Base-by-base conservation (phyloP, 2,797 vertebrate genomes). In the Danio aesculapii region DNA sequence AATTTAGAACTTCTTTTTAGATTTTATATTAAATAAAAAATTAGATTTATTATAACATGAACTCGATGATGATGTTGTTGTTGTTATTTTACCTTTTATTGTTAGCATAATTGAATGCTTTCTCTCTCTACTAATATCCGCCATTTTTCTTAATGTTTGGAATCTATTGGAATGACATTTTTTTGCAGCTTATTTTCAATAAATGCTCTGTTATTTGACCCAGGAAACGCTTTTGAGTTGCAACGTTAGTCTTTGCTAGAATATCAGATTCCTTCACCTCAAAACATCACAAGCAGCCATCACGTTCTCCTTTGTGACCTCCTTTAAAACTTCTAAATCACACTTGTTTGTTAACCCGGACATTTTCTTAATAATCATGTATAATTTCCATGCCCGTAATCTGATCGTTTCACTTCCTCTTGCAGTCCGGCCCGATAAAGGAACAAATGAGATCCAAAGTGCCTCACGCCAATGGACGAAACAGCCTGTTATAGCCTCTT, bases 381-480 rank as follows among this genome's bases (percentile, higher is more conserved):
- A 21, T 6, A 4, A 43, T 70, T 52, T 61, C 46, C 39, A 50
- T 66, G 10, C 13, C 4, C 1, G 19, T 64, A 57, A 67, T 55
- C 19, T 76, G 59, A 30, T 59, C 53, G n/a, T 55, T 17, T 78
- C 70, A 59, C 61, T 81, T 74, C 50, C 70, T 73, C 43, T 58
- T 66, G 11, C 90, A 96, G 95, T 91, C 92, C 0, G 95, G 95
- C 0, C 91, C 92, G 0, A 89, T 95, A 8, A 94, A 96, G 88
- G 94, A 96, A 86, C 91, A 93, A 78, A 96, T 96, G 95, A 91
- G 95, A 82, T 95, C 94, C 81, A 96, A 95, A 89, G 93, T 94
- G 0, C 87, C 91, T 16, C 91, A 94, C 30, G 93, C 94, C 84
- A 91, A 94, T 85, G 92, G 91, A 3, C 93, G 94, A 92, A 95